Conservation (phyloP, 2,113 vertebrate genomes). For the Aegithalos caudatus region DNA sequence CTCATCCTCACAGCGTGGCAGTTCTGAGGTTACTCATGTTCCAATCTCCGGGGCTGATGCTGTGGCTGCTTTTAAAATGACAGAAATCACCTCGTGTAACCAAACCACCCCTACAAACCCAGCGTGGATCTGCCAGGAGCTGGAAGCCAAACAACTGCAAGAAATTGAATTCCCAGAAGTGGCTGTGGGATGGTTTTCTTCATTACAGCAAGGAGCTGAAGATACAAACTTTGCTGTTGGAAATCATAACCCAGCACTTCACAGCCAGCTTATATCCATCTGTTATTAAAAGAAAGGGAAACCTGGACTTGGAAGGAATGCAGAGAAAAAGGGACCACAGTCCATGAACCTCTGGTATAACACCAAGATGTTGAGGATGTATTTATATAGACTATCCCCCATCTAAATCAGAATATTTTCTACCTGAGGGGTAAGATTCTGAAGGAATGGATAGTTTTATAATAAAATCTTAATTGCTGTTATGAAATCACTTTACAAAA, state of each 20-base stretch:
- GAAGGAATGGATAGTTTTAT: background rate
- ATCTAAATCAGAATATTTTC: background rate
- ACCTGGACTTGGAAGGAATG: background rate
- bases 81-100: background rate
- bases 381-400: background rate
- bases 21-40: background rate
- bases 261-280: background rate
- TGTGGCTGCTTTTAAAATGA: background rate
- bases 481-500: background rate
- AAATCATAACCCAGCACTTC: background rate
- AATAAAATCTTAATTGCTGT: background rate
- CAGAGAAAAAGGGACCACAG: background rate
- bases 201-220: background rate
- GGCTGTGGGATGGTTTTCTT: background rate
- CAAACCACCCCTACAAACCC: background rate
- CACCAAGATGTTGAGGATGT: background rate
- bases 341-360: background rate
- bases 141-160: slow-evolving; percentile 11
- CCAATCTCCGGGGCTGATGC: background rate
- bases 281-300: background rate
- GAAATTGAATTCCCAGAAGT: slow-evolving; percentile 29
- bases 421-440: background rate
- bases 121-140: background rate
- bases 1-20: background rate
- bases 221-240: background rate